Evolutionary conservation across 2,113 vertebrate genomes (phyloP).

Genomic region (Corythornis madagascariensis): DNA sequence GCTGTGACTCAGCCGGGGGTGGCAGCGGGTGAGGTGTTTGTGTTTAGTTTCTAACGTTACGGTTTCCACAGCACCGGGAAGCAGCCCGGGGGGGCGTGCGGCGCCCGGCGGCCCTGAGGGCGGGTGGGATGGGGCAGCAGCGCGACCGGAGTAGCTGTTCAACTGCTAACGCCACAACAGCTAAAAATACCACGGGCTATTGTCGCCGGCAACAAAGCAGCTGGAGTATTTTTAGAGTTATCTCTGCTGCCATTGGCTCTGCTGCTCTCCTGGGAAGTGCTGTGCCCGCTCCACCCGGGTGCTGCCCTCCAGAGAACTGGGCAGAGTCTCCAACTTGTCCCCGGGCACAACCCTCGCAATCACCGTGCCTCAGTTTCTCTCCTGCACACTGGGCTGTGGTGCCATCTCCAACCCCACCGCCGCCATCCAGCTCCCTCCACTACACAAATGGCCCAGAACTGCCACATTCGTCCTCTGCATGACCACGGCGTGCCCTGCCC

Average conservation of each 20-base stretch:
- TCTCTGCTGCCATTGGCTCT: neutral
- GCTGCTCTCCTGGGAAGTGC: neutral
- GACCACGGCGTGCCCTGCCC: neutral
- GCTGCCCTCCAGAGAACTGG: neutral
- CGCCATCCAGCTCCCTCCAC: neutral
- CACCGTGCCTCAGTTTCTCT: constrained; percentile 18
- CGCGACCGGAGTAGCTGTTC: neutral
- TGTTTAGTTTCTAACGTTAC: constrained; percentile 67
- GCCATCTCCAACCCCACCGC: neutral
- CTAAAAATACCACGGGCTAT: constrained; percentile 56
- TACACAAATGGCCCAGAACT: neutral
- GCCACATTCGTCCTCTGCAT: accelerated
- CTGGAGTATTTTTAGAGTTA: constrained; percentile 39
- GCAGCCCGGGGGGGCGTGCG: neutral
- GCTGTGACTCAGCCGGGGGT: constrained; percentile 45
- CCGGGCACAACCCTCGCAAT: neutral
- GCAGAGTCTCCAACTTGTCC: neutral
- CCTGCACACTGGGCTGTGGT: accelerated
- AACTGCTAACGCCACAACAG: neutral
- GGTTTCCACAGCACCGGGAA: constrained; percentile 31
- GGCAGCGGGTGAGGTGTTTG: constrained; percentile 35
- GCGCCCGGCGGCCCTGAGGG: neutral
- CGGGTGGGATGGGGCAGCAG: neutral
- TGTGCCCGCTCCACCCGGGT: neutral
- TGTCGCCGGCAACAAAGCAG: constrained; percentile 39